Base-by-base conservation (phyloP, 30 jellyfish, hydroid and myxozoan genomes). In the Haliclystus octoradiatus region DNA sequence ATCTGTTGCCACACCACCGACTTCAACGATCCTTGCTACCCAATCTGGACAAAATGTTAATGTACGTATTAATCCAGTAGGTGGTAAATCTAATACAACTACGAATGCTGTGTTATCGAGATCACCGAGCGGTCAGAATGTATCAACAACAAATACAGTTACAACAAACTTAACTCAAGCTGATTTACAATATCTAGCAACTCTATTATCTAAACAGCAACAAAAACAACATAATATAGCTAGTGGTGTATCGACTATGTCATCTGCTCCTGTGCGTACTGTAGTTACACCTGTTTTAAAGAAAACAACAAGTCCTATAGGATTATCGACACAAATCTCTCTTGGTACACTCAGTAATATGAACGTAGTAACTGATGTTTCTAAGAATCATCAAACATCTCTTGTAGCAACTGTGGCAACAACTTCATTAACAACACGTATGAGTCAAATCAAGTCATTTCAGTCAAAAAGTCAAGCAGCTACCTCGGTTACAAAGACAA, bases 301-400 rank as follows among this genome's bases (percentile, higher is more conserved):
- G 19, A 64, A 31, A 2, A 76, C 81, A n/a, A 75, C 71, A 49
- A 80, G 93, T 34, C 93, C 93, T 24, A 72, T 80, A n/a, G 57
- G 57, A 5, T 19, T 40, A 19, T 80, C 93, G n/a, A 71, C 93
- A 0, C 71, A 52, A 65, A 80, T 80, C 24, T 80, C 83, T 7
- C 71, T 80, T 28, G 93, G 93, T 2, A 80, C 93, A 33, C 73
- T 80, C 34, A 71, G 85, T 29, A 80, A 80, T 47, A 72, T 80
- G 0, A 57, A 40, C 19, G 57, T 19, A 5, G 57, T 19, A 5
- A 5, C 57, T 40, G 57, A 40, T 40, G 57, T 9, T 40, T 9
- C 9, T 19, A 40, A 40, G 57, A 19, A 9, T 5, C 9, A 40
- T 40, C 14, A 40, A 9, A 19, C 14, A 40, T 19, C 14, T 9